Evolutionary conservation across 1,140 invertebrate species (phyloP).

Genomic region (Maconellicoccus hirsutus): DNA sequence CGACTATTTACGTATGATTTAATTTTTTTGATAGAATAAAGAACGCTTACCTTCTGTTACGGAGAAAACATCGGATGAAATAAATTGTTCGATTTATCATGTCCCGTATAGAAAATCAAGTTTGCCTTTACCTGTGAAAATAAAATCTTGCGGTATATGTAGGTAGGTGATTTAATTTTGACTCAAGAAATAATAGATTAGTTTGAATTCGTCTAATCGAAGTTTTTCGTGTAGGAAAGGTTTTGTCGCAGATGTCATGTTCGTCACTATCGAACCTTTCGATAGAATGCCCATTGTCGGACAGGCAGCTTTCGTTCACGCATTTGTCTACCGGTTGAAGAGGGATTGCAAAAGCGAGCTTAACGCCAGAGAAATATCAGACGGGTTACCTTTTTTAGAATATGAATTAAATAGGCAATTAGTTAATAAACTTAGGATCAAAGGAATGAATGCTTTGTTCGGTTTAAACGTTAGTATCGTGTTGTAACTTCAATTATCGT

Average conservation of each 20-base stretch:
- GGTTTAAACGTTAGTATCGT: conserved; percentile 49
- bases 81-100: conserved; percentile 53
- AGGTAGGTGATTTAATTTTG: conserved; percentile 38
- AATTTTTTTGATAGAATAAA: background rate
- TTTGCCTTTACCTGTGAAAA: conserved; percentile 55
- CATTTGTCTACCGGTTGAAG: conserved; percentile 65
- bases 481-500: no score
- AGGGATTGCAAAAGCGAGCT: conserved; percentile 69
- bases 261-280: conserved; percentile 79
- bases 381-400: conserved; percentile 84
- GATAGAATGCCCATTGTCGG: conserved; percentile 59
- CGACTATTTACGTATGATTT: no score
- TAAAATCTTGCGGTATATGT: conserved; percentile 55
- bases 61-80: background rate
- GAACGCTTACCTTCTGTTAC: background rate
- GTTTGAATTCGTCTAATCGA: conserved; percentile 23
- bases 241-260: conserved; percentile 79
- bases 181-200: background rate
- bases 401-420: conserved; percentile 88
- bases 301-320: conserved; percentile 60
- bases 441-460: conserved; percentile 89
- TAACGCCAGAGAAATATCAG: conserved; percentile 87
- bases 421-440: conserved; percentile 80
- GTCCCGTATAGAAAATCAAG: conserved; percentile 62
- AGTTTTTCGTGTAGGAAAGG: conserved; percentile 44